These are phyloP conservation scores for Chlorops oryzae DNA, from an alignment of 1,140 invertebrate species.

Conservation along the genomic window DNA sequence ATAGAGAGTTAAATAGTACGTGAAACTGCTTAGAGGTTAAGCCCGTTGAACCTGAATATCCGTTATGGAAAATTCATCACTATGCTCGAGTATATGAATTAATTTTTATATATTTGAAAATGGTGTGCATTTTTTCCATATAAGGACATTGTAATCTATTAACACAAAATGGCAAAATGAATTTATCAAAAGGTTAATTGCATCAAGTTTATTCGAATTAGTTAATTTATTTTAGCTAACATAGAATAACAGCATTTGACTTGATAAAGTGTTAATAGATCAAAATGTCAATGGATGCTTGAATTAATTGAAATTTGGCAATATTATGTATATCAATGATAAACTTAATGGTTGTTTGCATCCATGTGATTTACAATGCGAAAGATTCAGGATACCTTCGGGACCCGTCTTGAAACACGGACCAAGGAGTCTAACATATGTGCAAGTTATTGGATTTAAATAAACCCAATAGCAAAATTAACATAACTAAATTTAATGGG, in stretches of 20 bases:
- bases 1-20: conserved; percentile 4
- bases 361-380: no score
- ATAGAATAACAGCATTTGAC: no score
- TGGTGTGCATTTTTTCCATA: conserved; percentile 20
- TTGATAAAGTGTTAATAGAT: no score
- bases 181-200: conserved; percentile 20
- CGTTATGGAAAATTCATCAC: conserved; percentile 25
- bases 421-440: conserved; percentile 83
- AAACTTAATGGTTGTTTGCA: no score
- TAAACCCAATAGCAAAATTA: conserved; percentile 23
- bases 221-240: no score
- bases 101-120: conserved; percentile 15
- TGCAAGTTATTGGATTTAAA: conserved; percentile 56
- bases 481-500: conserved; percentile 17
- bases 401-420: conserved; percentile 91
- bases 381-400: conserved; percentile 59
- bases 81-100: no score
- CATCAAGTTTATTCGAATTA: no score
- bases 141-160: conserved; percentile 24
- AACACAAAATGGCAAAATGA: conserved; percentile 9
- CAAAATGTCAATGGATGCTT: no score
- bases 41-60: conserved; percentile 24
- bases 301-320: no score
- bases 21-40: conserved; percentile 27
- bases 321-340: no score